Base-by-base conservation (phyloP, 2,113 vertebrate genomes). In the Cyrtonyx montezumae region DNA sequence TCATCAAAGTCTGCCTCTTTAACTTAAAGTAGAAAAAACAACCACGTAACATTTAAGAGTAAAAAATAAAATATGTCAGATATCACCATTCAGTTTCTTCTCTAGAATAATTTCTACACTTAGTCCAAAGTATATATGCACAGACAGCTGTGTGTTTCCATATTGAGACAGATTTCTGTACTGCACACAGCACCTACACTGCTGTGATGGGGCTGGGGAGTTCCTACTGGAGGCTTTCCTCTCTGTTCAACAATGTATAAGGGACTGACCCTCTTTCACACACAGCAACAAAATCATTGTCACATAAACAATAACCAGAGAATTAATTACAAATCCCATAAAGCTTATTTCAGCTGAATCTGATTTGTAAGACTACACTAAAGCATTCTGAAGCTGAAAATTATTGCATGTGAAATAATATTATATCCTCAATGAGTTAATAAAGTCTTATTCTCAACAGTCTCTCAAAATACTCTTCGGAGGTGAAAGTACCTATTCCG, bases 371-470 rank as follows among this genome's bases (percentile, higher is more conserved):
- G 70, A 67, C 67, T 74, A 67, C 34, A 90, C 71, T 91, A 85
- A 94, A 66, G 75, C 68, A 83, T 78, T 91, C 61, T 78, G 68
- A 91, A 85, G 43, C 82, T 77, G 68, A 87, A 92, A 92, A 89
- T 77, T 87, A 83, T 70, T 89, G 65, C 49, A 79, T 43, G 49
- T 91, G 88, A 93, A 95, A 86, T 83, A 94, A 69, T 88, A 42
- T 68, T 37, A 69, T 62, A 55, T 49, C 34, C 32, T 87, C 68
- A 88, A 79, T 10, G 17, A 93, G 67, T 91, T 94, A 92, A 92
- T 88, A 94, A 93, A 89, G 82, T 79, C 73, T 79, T 63, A 85
- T 79, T 89, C 94, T 79, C 78, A 36, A 0, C 26, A 93, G 11
- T 43, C 32, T 68, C 61, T 81, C 84, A 90, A 90, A 93, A 82